Base-by-base conservation (phyloP, 2,113 vertebrate genomes). In the Colossoma macropomum region DNA sequence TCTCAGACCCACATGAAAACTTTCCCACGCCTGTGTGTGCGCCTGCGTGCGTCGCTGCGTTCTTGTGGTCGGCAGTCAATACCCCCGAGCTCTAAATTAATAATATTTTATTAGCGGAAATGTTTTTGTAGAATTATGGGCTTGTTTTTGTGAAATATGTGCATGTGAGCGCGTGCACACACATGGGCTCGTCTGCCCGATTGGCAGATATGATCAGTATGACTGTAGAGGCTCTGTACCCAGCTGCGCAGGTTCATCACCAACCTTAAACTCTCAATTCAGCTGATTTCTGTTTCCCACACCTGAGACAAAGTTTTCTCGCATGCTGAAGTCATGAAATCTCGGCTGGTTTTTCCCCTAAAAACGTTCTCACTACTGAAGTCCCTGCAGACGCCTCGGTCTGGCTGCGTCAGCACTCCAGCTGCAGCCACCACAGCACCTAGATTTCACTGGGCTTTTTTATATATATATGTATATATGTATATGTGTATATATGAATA, bases 21-120 rank as follows among this genome's bases (percentile, higher is more conserved):
- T 50, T 80, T 80, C 83, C 50, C 50, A 60, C 72, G 71, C 60
- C 21, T 59, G 78, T 32, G 25, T 56, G 52, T 23, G 25, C 63
- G 8, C 65, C 68, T 59, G 83, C 83, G 87, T 88, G 88, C 76
- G 59, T 87, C 21, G 50, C 48, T 70, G 48, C 91, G 54, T 90
- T 90, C 90, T 88, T 92, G 92, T 92, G 86, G 90, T 59, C 30
- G 30, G 10, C 38, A 21, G 38, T 66, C 76, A 30, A 66, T 50
- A 77, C 28, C 60, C 41, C 25, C 62, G 27, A 48, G 28, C 73
- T 11, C 11, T 32, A 75, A 56, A 54, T 23, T 56, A 32, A 41
- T 72, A 9, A 59, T 23, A 17, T 50, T 56, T 56, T 54, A 56
- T 56, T 75, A 34, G 30, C 23, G 30, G 28, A 59, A n/a, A 25